A percentile compares a stretch with the other conserved stretches of the same genome.
These are phyloP conservation scores for Manacus vitellinus DNA, from an alignment of 2,113 vertebrate species.

Conservation along the genomic window DNA sequence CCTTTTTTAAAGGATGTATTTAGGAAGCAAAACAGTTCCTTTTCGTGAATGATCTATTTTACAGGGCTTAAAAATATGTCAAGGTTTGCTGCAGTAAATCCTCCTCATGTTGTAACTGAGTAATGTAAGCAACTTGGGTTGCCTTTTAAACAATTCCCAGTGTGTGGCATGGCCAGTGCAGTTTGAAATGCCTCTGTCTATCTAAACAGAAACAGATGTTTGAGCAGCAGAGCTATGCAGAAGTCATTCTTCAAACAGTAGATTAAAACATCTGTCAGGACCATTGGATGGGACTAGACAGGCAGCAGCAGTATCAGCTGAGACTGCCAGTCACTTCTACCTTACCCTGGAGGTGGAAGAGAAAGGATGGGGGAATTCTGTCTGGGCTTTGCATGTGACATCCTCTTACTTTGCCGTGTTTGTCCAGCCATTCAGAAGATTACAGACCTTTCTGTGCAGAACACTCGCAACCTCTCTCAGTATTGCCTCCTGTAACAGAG, in stretches of 20 bases:
- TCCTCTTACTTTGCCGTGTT: neutral
- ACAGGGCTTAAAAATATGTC: conserved; percentile 62
- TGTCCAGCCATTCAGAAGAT: neutral
- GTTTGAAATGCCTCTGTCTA: conserved; percentile 69
- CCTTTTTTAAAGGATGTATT: conserved; percentile 22
- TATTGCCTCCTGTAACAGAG: accelerated
- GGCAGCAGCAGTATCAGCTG: conserved; percentile 66
- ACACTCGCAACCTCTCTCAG: neutral
- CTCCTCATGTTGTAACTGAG: conserved; percentile 57
- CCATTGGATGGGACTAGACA: conserved; percentile 47
- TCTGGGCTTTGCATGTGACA: neutral
- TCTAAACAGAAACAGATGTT: conserved; percentile 83
- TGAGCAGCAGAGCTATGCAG: conserved; percentile 55
- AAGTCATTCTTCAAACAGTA: conserved; percentile 74
- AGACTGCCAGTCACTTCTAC: conserved; percentile 63
- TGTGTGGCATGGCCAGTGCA: conserved; percentile 70
- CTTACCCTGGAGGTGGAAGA: neutral
- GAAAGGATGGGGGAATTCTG: neutral
- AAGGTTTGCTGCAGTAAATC: conserved; percentile 66
- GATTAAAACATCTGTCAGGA: conserved; percentile 81
- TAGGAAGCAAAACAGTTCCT: conserved; percentile 53
- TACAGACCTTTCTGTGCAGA: neutral
- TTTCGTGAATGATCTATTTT: conserved; percentile 61
- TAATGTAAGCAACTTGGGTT: conserved; percentile 68
- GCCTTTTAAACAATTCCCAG: conserved; percentile 70